Base-by-base conservation (phyloP, 2,797 vertebrate genomes). In the Falco peregrinus region DNA sequence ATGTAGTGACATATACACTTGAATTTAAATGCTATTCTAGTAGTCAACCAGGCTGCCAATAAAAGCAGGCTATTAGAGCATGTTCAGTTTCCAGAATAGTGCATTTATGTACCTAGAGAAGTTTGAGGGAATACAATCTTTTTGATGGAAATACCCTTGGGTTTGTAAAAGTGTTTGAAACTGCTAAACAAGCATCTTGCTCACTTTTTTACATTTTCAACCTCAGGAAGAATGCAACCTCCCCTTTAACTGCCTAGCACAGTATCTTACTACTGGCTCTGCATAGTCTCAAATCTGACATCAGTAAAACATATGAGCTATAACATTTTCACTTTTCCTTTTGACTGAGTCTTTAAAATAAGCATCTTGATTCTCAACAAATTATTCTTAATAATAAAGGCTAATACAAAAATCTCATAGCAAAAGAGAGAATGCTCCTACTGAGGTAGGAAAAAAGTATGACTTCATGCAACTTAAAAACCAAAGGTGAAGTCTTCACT, bases 11-110 rank as follows among this genome's bases (percentile, higher is more conserved):
- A 69, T 16, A 12, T 51, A 83, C 41, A 45, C 33, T 59, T 93
- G 64, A 94, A 83, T 89, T 84, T 68, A 89, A 92, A 89, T 51
- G n/a, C 69, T 92, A 51, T 68, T 87, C 37, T 64, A 77, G 77
- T 64, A 83, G 70, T 24, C 68, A 92, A 29, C 41, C 50, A 80
- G 20, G 22, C 15, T 91, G 35, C 16, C 53, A 85, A 54, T 50
- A 84, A 50, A 90, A 43, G 28, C 11, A 60, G 47, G 31, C 28
- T 80, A 51, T 83, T 75, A 91, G 48, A 85, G 13, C 18, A 78
- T 10, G 17, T 57, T 89, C 71, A 13, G 24, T 73, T 95, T 83
- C 63, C n/a, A 51, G 51, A 90, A 88, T 15, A 89, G 63, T 45
- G 65, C 73, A 82, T 90, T 84, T 75, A 68, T 35, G 5, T 71